These are phyloP conservation scores for Griposia aprilina DNA, from an alignment of 2,888 invertebrate species.

Conservation along the genomic window DNA sequence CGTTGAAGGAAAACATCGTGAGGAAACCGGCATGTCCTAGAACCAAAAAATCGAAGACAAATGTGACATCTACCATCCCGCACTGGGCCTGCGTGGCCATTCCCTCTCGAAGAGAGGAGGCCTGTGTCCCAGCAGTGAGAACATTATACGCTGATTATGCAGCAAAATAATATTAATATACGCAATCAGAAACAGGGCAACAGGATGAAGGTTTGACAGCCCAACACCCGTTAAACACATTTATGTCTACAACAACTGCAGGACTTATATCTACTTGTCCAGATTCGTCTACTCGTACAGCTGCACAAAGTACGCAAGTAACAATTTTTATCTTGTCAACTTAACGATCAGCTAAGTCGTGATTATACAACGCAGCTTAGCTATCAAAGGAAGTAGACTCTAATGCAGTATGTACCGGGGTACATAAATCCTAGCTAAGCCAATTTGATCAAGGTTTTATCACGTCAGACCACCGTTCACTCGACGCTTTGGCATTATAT, in stretches of 20 bases:
- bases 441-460: constrained; percentile 43
- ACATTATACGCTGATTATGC: too few relatives aligned
- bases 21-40: too few relatives aligned
- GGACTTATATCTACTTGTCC: background rate
- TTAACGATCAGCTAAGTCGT: background rate
- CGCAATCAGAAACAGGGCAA: too few relatives aligned
- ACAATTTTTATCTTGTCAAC: constrained; percentile 1
- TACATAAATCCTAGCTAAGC: constrained; percentile 28
- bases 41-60: too few relatives aligned
- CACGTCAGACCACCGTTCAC: constrained; percentile 39
- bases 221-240: background rate
- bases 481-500: background rate
- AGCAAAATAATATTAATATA: too few relatives aligned
- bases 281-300: background rate
- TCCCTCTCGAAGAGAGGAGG: too few relatives aligned
- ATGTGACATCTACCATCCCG: too few relatives aligned
- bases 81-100: too few relatives aligned
- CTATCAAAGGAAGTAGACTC: constrained; percentile 21
- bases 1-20: too few relatives aligned
- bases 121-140: too few relatives aligned
- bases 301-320: background rate
- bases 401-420: background rate
- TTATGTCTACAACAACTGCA: background rate
- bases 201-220: too few relatives aligned
- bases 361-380: background rate